Evolutionary conservation across 2,113 vertebrate genomes (phyloP).

Genomic region (Pangasianodon hypophthalmus): DNA sequence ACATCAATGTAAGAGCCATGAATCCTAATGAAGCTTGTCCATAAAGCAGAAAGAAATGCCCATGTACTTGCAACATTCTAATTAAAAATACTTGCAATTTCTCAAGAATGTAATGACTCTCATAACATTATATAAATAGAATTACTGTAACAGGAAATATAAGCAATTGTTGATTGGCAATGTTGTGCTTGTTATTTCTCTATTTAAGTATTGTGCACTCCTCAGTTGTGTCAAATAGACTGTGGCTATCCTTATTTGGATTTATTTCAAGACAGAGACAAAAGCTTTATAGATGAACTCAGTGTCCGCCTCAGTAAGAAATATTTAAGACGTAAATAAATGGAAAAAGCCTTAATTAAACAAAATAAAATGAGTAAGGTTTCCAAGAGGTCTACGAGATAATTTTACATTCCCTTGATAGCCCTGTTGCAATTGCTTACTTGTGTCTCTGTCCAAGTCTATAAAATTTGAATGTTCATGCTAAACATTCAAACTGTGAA

Average conservation of each 20-base stretch:
- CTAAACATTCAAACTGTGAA: constrained; percentile 21
- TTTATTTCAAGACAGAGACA: constrained; percentile 38
- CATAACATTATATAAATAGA: constrained; percentile 8
- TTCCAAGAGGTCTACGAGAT: constrained; percentile 46
- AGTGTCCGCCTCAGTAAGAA: constrained; percentile 58
- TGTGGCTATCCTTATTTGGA: constrained; percentile 40
- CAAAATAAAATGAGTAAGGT: constrained; percentile 52
- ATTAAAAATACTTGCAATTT: neutral
- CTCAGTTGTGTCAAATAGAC: constrained; percentile 25
- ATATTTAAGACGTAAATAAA: constrained; percentile 47
- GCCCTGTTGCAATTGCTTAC: constrained; percentile 15
- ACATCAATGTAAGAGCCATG: neutral
- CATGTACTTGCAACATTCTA: neutral
- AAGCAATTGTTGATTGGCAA: constrained; percentile 24
- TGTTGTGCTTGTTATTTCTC: constrained; percentile 26
- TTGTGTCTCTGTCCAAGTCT: constrained; percentile 1
- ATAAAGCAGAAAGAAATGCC: neutral
- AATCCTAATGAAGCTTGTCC: neutral
- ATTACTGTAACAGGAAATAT: constrained; percentile 19
- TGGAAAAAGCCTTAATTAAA: constrained; percentile 63
- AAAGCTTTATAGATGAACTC: constrained; percentile 38
- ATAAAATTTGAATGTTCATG: constrained; percentile 20
- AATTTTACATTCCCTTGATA: constrained; percentile 29
- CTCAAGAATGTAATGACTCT: neutral
- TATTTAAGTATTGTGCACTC: constrained; percentile 32